Conservation (phyloP, 2,888 invertebrate genomes). For the Cosmopolites sordidus region DNA sequence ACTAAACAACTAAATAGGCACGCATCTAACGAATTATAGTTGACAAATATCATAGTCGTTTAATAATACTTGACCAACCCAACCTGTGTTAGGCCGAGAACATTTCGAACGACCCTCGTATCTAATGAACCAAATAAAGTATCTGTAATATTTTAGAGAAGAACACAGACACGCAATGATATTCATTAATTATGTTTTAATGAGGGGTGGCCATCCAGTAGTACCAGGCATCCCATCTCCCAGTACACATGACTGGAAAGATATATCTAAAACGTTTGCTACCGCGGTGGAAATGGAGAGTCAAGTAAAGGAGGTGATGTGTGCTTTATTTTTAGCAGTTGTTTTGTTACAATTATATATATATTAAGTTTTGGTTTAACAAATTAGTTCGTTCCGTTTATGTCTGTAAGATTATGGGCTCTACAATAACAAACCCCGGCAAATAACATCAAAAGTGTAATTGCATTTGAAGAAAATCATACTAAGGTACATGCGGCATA, state of each 20-base stretch:
- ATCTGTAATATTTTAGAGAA: constrained; percentile 35
- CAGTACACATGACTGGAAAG: constrained; percentile 44
- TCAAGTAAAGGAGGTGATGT: constrained; percentile 39
- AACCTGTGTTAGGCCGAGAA: too few relatives aligned
- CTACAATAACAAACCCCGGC: too few relatives aligned
- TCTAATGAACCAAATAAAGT: background rate
- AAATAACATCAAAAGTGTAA: too few relatives aligned
- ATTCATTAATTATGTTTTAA: constrained; percentile 49
- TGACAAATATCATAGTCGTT: too few relatives aligned
- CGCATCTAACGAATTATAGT: background rate
- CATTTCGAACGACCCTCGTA: background rate
- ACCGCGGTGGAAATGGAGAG: constrained; percentile 43
- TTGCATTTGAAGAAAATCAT: too few relatives aligned
- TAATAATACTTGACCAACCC: background rate
- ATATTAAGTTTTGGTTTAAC: too few relatives aligned
- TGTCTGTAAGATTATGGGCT: too few relatives aligned
- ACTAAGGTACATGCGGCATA: too few relatives aligned
- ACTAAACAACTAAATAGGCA: too few relatives aligned
- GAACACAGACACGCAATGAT: constrained; percentile 50
- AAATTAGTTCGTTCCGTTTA: too few relatives aligned
- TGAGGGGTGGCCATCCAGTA: constrained; percentile 49
- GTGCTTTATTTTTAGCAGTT: background rate
- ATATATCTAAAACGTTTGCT: constrained; percentile 47
- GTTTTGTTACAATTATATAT: too few relatives aligned
- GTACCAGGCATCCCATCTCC: constrained; percentile 40